Base-by-base conservation (phyloP, 1,140 invertebrate species). In the Scaptomyza hsui region DNA sequence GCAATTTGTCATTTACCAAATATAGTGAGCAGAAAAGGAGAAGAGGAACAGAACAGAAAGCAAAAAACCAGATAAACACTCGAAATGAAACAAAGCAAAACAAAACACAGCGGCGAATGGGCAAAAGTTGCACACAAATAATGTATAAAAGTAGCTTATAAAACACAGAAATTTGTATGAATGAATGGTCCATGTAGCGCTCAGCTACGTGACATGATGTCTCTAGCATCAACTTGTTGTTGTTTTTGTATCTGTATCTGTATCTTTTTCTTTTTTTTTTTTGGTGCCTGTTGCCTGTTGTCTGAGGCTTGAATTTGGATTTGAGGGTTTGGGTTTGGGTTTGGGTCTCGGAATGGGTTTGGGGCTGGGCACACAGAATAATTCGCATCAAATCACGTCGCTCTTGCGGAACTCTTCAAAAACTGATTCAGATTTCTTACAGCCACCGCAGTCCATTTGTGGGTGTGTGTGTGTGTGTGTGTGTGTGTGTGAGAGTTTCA, bases 121-220 rank as follows among this genome's bases (percentile, higher is more conserved):
- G 49, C 80, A 67, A 79, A 79, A 86, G 81, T 85, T 86, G 86
- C 81, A 86, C 74, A 85, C 81, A 86, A 88, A 85, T 85, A 85
- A 85, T 86, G 81, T 80, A 85, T 63, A 74, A 85, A 85, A 86
- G 83, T 88, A 71, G 83, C 82, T 89, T 88, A 88, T 88, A 88
- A 86, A 88, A 88, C 82, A 88, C 82, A 88, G 88, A 88, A 88
- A 26, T 26, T 29, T 29, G 2, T 86, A 82, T 86, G 77, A 78
- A 88, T 88, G 82, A 88, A 88, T 88, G 82, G 83, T 88, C 82
- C 82, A 88, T 88, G 82, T 78, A 78, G 83, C 75, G 65, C 24
- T 37, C 12, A 68, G 75, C 81, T 88, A 88, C 82, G 82, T 88
- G 82, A 88, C 82, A 89, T 82, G 82, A 88, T 71, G 80, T 72